phyloP scores from a whole-genome alignment of 2,888 invertebrate genomes.

The Drosophila cognata region DNA sequence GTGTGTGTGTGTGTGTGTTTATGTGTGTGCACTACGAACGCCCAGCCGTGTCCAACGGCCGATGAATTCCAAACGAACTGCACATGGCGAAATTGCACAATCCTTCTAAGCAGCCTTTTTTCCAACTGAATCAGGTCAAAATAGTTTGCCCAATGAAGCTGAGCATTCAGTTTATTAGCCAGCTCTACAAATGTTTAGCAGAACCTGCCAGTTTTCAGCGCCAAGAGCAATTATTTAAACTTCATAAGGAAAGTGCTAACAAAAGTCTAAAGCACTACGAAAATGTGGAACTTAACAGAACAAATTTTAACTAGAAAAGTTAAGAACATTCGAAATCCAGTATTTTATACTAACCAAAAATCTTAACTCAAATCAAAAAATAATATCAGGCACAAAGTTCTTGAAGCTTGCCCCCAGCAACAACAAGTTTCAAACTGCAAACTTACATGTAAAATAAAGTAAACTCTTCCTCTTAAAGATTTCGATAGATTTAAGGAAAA shows the following conservation, averaged over 20 bases:
- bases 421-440: conserved; percentile 8
- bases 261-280: background rate
- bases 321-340: background rate
- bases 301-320: background rate
- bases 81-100: conserved; percentile 32
- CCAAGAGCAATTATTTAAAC: background rate
- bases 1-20: background rate
- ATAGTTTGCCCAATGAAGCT: conserved; percentile 12
- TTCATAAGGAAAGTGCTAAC: no score
- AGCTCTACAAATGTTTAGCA: background rate
- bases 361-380: no score
- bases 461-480: background rate
- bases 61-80: conserved; percentile 18
- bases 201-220: background rate
- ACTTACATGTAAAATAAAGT: background rate
- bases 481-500: background rate
- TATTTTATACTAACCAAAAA: background rate
- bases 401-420: background rate
- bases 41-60: background rate
- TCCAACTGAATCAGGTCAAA: conserved; percentile 6
- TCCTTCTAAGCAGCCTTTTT: conserved; percentile 14
- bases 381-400: no score
- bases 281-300: background rate
- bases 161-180: conserved; percentile 9
- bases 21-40: background rate